phyloP scores from a whole-genome alignment of 2,113 vertebrate species.

The Tragelaphus strepsiceros region DNA sequence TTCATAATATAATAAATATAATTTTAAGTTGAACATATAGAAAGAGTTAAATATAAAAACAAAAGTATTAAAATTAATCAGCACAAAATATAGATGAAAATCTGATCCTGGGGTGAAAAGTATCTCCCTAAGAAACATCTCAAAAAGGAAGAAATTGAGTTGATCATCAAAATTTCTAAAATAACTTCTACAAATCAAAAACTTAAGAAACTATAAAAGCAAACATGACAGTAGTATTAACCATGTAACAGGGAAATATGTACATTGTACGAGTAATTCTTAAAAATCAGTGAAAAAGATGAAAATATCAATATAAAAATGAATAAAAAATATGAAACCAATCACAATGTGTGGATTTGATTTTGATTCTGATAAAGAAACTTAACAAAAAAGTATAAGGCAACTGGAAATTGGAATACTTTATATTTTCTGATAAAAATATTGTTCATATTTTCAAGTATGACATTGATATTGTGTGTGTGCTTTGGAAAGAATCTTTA shows the following conservation, averaged over 20 bases:
- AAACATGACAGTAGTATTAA: not conserved
- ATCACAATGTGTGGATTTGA: not conserved
- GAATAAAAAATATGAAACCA: not conserved
- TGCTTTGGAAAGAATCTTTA: not conserved
- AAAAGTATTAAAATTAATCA: not conserved
- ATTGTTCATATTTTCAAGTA: not conserved
- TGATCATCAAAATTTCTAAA: not conserved
- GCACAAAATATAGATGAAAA: not conserved
- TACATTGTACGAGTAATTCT: not conserved
- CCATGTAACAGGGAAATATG: not conserved
- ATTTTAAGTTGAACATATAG: not conserved
- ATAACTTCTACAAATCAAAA: not conserved
- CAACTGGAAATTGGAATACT: not conserved
- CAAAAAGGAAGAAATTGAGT: not conserved
- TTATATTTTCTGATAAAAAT: not conserved
- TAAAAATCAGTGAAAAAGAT: not conserved
- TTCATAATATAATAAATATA: not conserved
- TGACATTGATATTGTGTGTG: not conserved
- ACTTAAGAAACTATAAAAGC: not conserved
- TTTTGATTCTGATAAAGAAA: not conserved
- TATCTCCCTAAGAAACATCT: not conserved
- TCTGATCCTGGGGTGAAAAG: not conserved
- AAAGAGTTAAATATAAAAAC: conserved; percentile 8
- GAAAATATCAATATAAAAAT: not conserved
- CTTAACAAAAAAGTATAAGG: not conserved